Conservation (phyloP, 2,888 invertebrate species). For the Clusia tigrina region DNA sequence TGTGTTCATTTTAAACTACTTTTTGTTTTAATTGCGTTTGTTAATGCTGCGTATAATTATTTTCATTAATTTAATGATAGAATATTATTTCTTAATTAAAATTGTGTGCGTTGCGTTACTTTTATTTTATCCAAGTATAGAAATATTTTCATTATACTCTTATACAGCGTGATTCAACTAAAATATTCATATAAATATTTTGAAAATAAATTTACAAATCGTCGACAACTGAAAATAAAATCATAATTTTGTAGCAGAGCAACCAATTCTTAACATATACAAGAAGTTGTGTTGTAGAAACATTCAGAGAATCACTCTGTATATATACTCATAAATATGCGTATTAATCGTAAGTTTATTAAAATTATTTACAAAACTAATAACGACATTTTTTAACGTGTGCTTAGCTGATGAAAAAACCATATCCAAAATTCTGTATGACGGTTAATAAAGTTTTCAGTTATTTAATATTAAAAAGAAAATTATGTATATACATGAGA, state of each 20-base stretch:
- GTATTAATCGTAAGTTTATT: constrained; percentile 18
- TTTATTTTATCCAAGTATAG: too few species aligned
- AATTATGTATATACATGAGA: neutral
- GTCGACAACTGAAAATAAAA: neutral
- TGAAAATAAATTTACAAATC: neutral
- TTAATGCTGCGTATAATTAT: neutral
- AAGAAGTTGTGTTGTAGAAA: too few species aligned
- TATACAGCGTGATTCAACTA: neutral
- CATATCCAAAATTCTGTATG: neutral
- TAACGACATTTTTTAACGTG: constrained; percentile 19
- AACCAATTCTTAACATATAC: too few species aligned
- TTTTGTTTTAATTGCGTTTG: neutral
- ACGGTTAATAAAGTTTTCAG: neutral
- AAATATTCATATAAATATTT: neutral
- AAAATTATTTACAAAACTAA: constrained; percentile 38
- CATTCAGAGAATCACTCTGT: constrained; percentile 14
- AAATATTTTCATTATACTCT: too few species aligned
- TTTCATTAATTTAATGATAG: neutral
- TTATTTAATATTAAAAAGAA: neutral
- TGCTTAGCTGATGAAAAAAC: neutral
- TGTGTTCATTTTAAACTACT: too few species aligned
- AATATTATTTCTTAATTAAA: neutral
- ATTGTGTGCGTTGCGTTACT: too few species aligned
- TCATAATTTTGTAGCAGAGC: too few species aligned
- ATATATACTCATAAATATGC: constrained; percentile 11